Evolutionary conservation across 2,888 invertebrate species (phyloP), one percentile per base, ranked within the genome.

Genomic region (Orthosia incerta): DNA sequence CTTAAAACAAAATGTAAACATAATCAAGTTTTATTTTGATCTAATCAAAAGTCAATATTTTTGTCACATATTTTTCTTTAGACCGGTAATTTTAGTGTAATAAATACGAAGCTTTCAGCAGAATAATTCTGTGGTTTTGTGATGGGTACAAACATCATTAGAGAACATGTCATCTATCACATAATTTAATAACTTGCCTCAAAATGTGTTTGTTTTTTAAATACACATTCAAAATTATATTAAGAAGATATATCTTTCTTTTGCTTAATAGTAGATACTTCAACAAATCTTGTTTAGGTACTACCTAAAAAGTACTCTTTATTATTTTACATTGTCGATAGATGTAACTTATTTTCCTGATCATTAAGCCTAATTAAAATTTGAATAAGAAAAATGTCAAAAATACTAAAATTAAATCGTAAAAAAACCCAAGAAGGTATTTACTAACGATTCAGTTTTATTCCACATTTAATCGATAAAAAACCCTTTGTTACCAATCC

Each of bases 401-500:
- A 26, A 26, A 3, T 15, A 5, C 7, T 13, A 15, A 45, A 16
- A 1, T 62, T 77, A 68, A 51, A n/a, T 39, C 23, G 7, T 50
- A 71, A 48, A 60, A 48, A 66, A 63, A 16, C 7, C 7, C 1
- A 39, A 9, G 39, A 26, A 73, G 31, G 31, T 11, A 26, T 13
- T 48, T 53, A 62, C 18, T 66, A 26, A 60, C 18, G 63, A 26
- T 48, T 46, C 31, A 63, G 56, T 46, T 74, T 66, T 71, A 84
- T 76, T 74, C 50, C 45, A 55, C 26, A 56, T 81, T 76, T 65
- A 31, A 73, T 76, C 26, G 56, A 73, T 63, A 79, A 84, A 84
- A 86, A 83, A 74, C 23, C 66, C 71, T 83, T 88, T 84, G 79
- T 86, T 80, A 73, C 75, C 64, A 79, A 82, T 80, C 71, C 82